Evolutionary conservation across 2,797 vertebrate genomes (phyloP).

Genomic region (Heterohyrax brucei): DNA sequence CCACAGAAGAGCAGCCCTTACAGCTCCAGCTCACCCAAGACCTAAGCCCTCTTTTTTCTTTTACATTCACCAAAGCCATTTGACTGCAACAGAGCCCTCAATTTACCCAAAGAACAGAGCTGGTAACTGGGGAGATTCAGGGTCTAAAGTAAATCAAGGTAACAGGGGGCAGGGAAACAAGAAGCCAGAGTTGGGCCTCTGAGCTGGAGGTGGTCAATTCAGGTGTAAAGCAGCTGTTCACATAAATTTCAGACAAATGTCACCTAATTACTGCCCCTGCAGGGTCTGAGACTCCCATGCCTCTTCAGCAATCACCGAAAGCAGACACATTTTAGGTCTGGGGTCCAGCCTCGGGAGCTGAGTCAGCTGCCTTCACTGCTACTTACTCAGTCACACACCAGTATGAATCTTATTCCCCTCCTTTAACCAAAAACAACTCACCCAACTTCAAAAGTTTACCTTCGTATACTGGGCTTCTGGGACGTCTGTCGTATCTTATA

Average conservation of each 20-base stretch:
- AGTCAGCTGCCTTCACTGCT: not conserved
- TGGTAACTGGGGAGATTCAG: not conserved
- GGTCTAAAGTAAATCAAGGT: not conserved
- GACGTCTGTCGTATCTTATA: constrained; percentile 94
- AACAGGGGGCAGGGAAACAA: not conserved
- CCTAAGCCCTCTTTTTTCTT: not conserved
- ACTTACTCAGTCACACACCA: rapidly evolving
- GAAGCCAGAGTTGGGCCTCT: not conserved
- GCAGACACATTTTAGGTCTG: not conserved
- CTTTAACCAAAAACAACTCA: not conserved
- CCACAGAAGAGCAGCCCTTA: not conserved
- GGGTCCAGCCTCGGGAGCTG: rapidly evolving
- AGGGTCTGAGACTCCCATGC: not conserved
- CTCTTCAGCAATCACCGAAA: rapidly evolving
- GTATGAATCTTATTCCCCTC: not conserved
- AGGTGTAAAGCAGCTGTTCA: not conserved
- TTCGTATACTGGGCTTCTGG: constrained; percentile 92
- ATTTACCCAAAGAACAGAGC: not conserved
- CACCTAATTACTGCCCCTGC: not conserved
- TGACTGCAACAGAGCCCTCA: not conserved
- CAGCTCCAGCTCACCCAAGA: not conserved
- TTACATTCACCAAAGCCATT: not conserved
- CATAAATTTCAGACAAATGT: not conserved
- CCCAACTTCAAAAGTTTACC: constrained; percentile 90
- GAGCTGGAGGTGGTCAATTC: not conserved